These are phyloP conservation scores for Aphrocallistes beatrix DNA, from an alignment of 37 sponge, comb jelly and placozoan species.

Conservation along the genomic window DNA sequence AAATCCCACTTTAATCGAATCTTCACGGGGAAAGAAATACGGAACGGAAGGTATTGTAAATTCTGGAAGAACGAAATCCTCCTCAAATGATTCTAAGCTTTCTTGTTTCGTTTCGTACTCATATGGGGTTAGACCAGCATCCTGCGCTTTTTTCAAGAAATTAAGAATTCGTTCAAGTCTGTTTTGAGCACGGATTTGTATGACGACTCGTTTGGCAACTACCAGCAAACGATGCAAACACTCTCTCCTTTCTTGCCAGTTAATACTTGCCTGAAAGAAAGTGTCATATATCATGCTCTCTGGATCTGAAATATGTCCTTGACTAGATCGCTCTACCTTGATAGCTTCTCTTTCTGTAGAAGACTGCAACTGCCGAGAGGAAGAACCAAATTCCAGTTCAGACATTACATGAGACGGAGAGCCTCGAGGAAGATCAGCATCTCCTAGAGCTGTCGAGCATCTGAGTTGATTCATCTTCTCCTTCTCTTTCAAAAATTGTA, in stretches of 20 bases:
- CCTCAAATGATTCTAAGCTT: too few species aligned
- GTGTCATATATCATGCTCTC: not conserved
- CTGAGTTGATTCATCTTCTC: slow-evolving; percentile 3
- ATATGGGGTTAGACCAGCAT: not conserved
- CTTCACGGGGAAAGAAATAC: not conserved
- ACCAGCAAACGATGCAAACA: not conserved
- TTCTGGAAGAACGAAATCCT: too few species aligned
- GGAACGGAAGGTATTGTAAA: not conserved
- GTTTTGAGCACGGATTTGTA: not conserved
- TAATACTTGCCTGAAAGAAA: not conserved
- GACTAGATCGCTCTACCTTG: not conserved
- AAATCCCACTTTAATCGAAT: not conserved
- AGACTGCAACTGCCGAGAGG: not conserved
- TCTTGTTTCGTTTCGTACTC: not conserved
- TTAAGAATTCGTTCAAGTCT: not conserved
- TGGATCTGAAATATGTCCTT: not conserved
- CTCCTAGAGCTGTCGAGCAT: not conserved
- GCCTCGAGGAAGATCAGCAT: not conserved
- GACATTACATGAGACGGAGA: not conserved
- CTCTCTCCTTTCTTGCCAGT: not conserved
- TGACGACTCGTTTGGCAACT: not conserved
- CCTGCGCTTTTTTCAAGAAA: not conserved
- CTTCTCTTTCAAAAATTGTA: not conserved
- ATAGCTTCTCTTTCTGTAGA: not conserved
- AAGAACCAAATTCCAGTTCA: not conserved